A percentile compares a stretch with the other conserved stretches of the same genome.
phyloP scores from a whole-genome alignment of 2,888 invertebrate genomes.

The Ecdyonurus torrentis region DNA sequence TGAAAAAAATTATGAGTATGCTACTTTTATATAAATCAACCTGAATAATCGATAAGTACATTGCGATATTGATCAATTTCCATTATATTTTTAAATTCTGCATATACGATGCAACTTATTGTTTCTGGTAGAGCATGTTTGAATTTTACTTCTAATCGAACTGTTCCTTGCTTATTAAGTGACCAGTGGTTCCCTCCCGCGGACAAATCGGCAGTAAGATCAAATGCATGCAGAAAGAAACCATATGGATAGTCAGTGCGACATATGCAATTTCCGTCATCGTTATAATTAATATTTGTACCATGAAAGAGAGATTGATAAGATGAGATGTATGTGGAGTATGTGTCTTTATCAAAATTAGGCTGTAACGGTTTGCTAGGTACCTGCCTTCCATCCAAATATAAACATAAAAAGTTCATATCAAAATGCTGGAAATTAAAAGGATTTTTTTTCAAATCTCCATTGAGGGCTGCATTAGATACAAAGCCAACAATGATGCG shows the following conservation, averaged over 20 bases:
- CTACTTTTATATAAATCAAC: too few species aligned
- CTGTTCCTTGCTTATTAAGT: not conserved
- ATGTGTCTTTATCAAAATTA: not conserved
- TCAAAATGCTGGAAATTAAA: slow-evolving; percentile 5
- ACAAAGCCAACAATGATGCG: not conserved
- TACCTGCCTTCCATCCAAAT: not conserved
- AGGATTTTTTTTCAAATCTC: not conserved
- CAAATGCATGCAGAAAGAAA: not conserved
- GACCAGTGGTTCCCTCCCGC: not conserved
- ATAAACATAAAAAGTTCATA: not conserved
- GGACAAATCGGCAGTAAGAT: not conserved
- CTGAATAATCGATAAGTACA: too few species aligned
- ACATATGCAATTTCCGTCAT: not conserved
- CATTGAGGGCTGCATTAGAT: not conserved
- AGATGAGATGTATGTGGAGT: not conserved
- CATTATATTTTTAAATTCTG: not conserved
- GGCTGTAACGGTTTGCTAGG: not conserved
- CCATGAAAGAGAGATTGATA: not conserved
- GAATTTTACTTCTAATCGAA: not conserved
- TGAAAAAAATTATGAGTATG: not conserved
- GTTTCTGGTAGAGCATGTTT: not conserved
- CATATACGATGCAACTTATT: not conserved
- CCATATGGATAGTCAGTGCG: not conserved
- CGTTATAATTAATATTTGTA: not conserved
- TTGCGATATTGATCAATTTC: too few species aligned